Conservation (phyloP, 2,888 invertebrate species). For the Entomobrya multifasciata region DNA sequence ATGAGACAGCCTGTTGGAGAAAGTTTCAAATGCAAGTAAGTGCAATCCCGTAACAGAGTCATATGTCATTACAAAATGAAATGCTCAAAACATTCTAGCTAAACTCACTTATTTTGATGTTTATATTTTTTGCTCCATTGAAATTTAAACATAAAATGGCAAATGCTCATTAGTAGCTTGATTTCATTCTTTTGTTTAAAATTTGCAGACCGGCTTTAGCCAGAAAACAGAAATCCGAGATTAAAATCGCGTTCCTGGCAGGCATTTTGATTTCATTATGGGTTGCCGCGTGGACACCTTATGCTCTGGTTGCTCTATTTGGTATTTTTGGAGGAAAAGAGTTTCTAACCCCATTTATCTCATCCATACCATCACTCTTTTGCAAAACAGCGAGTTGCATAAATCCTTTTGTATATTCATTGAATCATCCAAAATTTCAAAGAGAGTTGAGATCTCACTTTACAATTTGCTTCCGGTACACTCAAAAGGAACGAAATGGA, state of each 20-base stretch:
- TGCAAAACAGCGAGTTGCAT: conserved; percentile 91
- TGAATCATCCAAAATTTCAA: conserved; percentile 89
- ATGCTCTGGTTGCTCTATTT: conserved; percentile 88
- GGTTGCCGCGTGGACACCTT: conserved; percentile 92
- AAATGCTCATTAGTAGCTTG: too few species aligned
- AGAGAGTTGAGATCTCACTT: conserved; percentile 84
- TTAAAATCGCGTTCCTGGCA: conserved; percentile 87
- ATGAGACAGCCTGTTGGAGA: conserved; percentile 11
- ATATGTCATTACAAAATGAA: too few species aligned
- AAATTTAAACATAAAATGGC: too few species aligned
- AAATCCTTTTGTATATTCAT: conserved; percentile 90
- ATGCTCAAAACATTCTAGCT: too few species aligned
- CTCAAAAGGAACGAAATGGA: not conserved
- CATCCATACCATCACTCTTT: conserved; percentile 90
- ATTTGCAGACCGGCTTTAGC: conserved; percentile 84
- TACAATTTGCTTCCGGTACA: conserved; percentile 14
- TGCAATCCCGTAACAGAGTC: too few species aligned
- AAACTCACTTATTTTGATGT: too few species aligned
- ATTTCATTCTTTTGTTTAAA: not conserved
- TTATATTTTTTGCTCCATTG: too few species aligned
- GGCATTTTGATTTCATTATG: conserved; percentile 88
- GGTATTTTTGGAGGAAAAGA: conserved; percentile 87
- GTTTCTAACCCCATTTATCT: conserved; percentile 86
- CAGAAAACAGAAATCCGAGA: conserved; percentile 85
- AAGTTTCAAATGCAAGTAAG: conserved; percentile 49